Evolutionary conservation across 2,113 vertebrate genomes (phyloP), one percentile per base, ranked within the genome.

Genomic region (Mus spicilegus): DNA sequence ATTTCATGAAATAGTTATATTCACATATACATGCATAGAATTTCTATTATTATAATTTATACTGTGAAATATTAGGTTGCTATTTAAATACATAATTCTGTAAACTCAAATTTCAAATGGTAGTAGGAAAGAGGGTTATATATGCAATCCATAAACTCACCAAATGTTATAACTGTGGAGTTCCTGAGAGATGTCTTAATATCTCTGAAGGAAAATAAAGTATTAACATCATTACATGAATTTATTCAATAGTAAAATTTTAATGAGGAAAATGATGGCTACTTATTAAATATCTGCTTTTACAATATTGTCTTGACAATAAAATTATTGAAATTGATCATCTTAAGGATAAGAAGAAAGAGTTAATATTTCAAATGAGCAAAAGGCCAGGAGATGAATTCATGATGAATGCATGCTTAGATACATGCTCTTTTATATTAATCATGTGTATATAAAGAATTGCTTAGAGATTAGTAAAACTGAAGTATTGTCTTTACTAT

Each of bases 71-170:
- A 54, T 78, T 95, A 85, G 81, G 20, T 93, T 67, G 12, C 0
- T 67, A 24, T 6, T 96, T 94, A 92, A 94, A 73, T 70, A 33
- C 10, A 67, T 20, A 94, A 87, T 69, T 20, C 76, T 9, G 42
- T 82, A 81, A 28, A 89, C 5, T 87, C 69, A 58, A 89, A 81
- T 61, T 82, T 4, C 10, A 94, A 86, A 84, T 42, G 22, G 5
- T 97, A 90, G 63, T 65, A 75, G 0, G 33, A 20, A 70, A 28
- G 67, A 78, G 42, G 24, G 6, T 17, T 94, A 95, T 24, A 49
- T 8, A 78, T 76, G 1, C 14, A 89, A 39, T 86, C 95, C 95
- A 33, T 70, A 89, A 69, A 94, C 94, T 95, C 95, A 96, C 94
- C 92, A 75, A 58, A 9, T 7, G 28, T 19, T 56, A 20, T 92